Evolutionary conservation across 2,888 invertebrate species (phyloP).

Genomic region (Tuta absoluta): DNA sequence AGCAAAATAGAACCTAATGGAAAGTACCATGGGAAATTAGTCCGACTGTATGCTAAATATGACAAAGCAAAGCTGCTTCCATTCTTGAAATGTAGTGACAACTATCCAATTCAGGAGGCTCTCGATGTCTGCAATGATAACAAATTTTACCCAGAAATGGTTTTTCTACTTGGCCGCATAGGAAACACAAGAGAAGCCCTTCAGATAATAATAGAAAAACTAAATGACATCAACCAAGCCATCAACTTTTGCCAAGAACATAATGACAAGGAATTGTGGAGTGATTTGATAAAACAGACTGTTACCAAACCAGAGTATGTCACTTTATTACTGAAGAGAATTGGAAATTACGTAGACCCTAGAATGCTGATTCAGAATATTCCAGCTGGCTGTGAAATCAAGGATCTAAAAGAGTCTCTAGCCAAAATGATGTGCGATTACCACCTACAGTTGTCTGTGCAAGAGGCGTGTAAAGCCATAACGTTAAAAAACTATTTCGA

Average conservation of each 20-base stretch:
- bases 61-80: slow-evolving; percentile 91
- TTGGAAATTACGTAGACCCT: slow-evolving; percentile 92
- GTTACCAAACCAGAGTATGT: slow-evolving; percentile 90
- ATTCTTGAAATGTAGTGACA: slow-evolving; percentile 93
- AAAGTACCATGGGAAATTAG: slow-evolving; percentile 92
- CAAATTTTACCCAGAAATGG: slow-evolving; percentile 94
- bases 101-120: slow-evolving; percentile 96
- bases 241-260: slow-evolving; percentile 98
- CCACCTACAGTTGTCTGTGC: slow-evolving; percentile 94
- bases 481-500: slow-evolving; percentile 95
- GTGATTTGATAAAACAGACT: slow-evolving; percentile 92
- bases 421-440: slow-evolving; percentile 98
- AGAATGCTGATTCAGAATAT: slow-evolving; percentile 93
- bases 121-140: slow-evolving; percentile 92
- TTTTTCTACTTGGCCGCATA: slow-evolving; percentile 93
- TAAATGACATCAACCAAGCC: slow-evolving; percentile 95
- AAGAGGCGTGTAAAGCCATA: slow-evolving; percentile 94
- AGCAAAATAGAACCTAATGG: slow-evolving; percentile 90
- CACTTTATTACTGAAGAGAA: slow-evolving; percentile 80
- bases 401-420: slow-evolving; percentile 93
- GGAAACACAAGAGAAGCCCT: slow-evolving; percentile 96
- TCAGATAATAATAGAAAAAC: slow-evolving; percentile 90
- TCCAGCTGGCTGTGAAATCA: slow-evolving; percentile 90
- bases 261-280: slow-evolving; percentile 96
- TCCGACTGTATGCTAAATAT: slow-evolving; percentile 94